Conservation (phyloP, 2,797 vertebrate species). For the Potorous gilbertii region DNA sequence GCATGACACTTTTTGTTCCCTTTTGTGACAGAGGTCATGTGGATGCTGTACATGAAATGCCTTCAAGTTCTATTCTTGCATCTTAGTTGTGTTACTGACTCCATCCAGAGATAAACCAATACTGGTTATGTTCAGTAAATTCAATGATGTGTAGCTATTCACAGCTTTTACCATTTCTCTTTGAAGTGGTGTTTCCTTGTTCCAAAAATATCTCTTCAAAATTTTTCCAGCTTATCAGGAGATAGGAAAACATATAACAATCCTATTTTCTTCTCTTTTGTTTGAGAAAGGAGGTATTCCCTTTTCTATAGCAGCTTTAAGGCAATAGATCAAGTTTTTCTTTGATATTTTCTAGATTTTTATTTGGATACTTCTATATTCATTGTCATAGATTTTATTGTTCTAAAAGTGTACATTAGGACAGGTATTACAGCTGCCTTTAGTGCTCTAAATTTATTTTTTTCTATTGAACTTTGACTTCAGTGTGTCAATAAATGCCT, state of each 20-base stretch:
- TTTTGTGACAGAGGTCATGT: not conserved
- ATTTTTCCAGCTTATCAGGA: not conserved
- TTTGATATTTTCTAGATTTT: not conserved
- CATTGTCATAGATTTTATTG: not conserved
- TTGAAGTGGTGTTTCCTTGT: not conserved
- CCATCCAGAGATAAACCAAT: not conserved
- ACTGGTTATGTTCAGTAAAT: not conserved
- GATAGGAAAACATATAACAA: not conserved
- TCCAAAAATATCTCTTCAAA: not conserved
- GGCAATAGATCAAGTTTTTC: no score
- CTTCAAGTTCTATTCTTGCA: not conserved
- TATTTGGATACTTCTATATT: not conserved
- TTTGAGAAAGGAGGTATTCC: no score
- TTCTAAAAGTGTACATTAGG: not conserved
- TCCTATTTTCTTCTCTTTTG: no score
- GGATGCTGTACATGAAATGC: not conserved
- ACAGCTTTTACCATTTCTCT: no score
- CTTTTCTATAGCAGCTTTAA: no score
- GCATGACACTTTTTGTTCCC: not conserved
- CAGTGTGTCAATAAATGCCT: not conserved
- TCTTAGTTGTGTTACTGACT: not conserved
- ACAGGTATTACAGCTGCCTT: not conserved
- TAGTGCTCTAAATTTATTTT: not conserved
- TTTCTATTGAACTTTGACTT: not conserved
- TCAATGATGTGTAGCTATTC: no score